Evolutionary conservation across 2,113 vertebrate species (phyloP).

Genomic region (Silurus asotus): DNA sequence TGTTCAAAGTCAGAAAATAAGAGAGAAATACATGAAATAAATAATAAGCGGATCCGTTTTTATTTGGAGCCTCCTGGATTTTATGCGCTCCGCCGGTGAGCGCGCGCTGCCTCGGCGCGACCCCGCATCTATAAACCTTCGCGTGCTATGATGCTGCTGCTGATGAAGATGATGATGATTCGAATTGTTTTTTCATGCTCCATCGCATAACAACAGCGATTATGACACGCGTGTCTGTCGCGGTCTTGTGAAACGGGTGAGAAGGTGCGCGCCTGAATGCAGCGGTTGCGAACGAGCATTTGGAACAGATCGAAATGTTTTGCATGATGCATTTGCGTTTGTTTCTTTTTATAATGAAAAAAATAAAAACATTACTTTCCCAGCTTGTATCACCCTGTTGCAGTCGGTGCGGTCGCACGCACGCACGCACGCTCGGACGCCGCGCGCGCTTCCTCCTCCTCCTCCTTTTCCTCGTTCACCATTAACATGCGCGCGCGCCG

Average conservation of each 20-base stretch:
- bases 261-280: slow-evolving; percentile 1
- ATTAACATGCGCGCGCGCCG: slow-evolving; percentile 11
- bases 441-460: slow-evolving; percentile 9
- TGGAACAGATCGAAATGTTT: not conserved
- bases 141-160: not conserved
- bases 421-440: slow-evolving; percentile 24
- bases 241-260: not conserved
- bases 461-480: not conserved
- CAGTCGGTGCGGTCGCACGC: slow-evolving; percentile 60
- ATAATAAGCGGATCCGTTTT: not conserved
- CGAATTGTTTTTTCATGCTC: not conserved
- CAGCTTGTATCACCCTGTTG: slow-evolving; percentile 65
- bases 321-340: not conserved
- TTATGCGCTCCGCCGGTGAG: not conserved
- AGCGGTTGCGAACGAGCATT: not conserved
- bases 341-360: no score
- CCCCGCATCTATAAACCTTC: not conserved
- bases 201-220: not conserved
- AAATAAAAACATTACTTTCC: not conserved
- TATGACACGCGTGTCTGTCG: not conserved
- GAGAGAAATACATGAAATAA: not conserved
- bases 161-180: not conserved
- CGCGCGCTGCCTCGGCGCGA: slow-evolving; percentile 15
- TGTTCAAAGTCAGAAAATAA: not conserved
- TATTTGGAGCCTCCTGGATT: not conserved